Conservation (phyloP, 2,888 invertebrate species). For the Brachycybe producta region DNA sequence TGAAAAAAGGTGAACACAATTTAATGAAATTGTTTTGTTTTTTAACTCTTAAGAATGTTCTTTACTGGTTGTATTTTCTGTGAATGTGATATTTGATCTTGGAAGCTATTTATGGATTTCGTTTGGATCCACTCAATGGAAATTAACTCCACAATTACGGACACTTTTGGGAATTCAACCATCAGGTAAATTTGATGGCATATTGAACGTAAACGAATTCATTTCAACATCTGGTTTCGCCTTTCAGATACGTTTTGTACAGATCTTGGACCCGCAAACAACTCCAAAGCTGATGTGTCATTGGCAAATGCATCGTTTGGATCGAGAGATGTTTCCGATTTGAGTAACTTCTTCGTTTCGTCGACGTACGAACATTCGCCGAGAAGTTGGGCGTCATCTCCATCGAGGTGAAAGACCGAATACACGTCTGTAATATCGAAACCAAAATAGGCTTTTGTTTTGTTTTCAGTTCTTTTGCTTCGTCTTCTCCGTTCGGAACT, state of each 20-base stretch:
- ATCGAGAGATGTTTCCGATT: too few relatives aligned
- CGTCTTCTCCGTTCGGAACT: neutral
- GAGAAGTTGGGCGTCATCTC: neutral
- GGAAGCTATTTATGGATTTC: neutral
- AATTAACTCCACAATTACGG: neutral
- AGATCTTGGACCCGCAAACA: neutral
- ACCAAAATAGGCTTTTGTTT: neutral
- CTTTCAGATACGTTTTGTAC: neutral
- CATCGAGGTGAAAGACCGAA: too few relatives aligned
- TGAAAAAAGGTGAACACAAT: too few relatives aligned
- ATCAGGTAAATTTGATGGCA: neutral
- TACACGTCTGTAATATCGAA: neutral
- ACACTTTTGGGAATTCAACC: neutral
- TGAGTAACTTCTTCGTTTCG: neutral
- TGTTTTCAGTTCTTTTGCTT: neutral
- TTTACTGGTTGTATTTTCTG: neutral
- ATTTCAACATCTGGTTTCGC: neutral
- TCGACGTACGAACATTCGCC: neutral
- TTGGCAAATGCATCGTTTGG: too few relatives aligned
- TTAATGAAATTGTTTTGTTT: too few relatives aligned
- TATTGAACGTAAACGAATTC: neutral
- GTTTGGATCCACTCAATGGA: constrained; percentile 6
- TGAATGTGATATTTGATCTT: constrained; percentile 1
- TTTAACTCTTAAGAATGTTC: neutral
- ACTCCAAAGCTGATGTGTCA: neutral